Conservation (phyloP, 2,888 invertebrate species). For the Machimus rusticus region DNA sequence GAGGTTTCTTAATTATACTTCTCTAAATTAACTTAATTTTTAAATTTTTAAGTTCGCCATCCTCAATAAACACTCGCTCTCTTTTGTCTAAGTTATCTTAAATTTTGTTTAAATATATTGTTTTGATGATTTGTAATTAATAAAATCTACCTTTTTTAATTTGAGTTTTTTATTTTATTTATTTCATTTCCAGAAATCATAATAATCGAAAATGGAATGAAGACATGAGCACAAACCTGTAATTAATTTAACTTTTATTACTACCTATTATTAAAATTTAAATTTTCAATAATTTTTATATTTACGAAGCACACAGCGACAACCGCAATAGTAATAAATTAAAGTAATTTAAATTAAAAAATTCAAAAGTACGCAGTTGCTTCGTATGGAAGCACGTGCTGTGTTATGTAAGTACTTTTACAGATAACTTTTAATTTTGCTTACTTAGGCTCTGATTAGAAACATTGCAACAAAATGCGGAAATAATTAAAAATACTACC, state of each 20-base stretch:
- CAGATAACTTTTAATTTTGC: neutral
- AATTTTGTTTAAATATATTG: too few relatives aligned
- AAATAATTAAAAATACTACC: neutral
- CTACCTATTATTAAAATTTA: too few relatives aligned
- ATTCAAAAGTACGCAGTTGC: neutral
- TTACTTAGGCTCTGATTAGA: neutral
- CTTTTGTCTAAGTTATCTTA: too few relatives aligned
- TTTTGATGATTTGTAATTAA: too few relatives aligned
- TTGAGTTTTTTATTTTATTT: too few relatives aligned
- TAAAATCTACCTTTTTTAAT: too few relatives aligned
- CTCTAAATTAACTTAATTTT: too few relatives aligned
- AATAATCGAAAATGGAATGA: too few relatives aligned
- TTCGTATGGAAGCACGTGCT: neutral
- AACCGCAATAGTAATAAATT: neutral
- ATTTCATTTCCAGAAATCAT: too few relatives aligned
- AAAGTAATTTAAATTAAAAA: neutral
- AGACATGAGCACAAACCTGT: neutral
- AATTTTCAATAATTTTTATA: neutral
- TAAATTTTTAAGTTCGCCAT: too few relatives aligned
- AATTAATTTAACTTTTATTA: neutral
- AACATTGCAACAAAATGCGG: neutral
- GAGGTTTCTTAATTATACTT: too few relatives aligned
- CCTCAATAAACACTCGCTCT: too few relatives aligned
- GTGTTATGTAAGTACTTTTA: neutral
- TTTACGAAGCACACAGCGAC: neutral